These are phyloP conservation scores for Silurus glanis DNA, from an alignment of 2,113 vertebrate species.

Conservation along the genomic window DNA sequence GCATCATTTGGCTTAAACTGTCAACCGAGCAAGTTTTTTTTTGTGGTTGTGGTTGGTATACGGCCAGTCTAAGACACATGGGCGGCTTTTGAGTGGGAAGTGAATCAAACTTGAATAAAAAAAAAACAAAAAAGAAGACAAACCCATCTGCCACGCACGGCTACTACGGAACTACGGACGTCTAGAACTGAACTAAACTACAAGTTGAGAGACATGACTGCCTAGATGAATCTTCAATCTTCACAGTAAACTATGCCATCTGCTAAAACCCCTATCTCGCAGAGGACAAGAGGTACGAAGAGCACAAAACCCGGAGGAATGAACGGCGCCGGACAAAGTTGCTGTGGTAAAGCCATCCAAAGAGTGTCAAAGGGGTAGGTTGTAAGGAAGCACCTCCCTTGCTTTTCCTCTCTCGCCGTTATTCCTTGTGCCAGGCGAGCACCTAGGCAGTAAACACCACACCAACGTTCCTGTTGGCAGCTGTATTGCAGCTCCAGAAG, in stretches of 20 bases:
- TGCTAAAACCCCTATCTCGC: slow-evolving; percentile 11
- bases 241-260: slow-evolving; percentile 40
- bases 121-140: slow-evolving; percentile 40
- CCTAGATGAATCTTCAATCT: slow-evolving; percentile 28
- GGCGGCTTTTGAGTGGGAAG: slow-evolving; percentile 30
- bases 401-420: slow-evolving; percentile 58
- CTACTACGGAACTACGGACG: slow-evolving; percentile 23
- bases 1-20: slow-evolving; percentile 68
- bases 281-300: slow-evolving; percentile 38
- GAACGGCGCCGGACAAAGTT: slow-evolving; percentile 61
- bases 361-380: slow-evolving; percentile 59
- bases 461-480: slow-evolving; percentile 64
- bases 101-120: slow-evolving; percentile 27
- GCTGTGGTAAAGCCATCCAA: slow-evolving; percentile 63
- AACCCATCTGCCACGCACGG: slow-evolving; percentile 53
- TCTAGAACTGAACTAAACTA: slow-evolving; percentile 35
- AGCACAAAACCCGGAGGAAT: slow-evolving; percentile 32
- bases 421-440: slow-evolving; percentile 70
- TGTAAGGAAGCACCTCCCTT: slow-evolving; percentile 70
- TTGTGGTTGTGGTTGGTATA: slow-evolving; percentile 51
- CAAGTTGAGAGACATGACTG: slow-evolving; percentile 39
- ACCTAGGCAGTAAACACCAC: slow-evolving; percentile 71
- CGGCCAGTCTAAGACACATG: slow-evolving; percentile 52
- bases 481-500: slow-evolving; percentile 57
- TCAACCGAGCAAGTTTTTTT: slow-evolving; percentile 67